These are phyloP conservation scores for Eutrigla gurnardus DNA, from an alignment of 2,797 vertebrate genomes.

Conservation along the genomic window DNA sequence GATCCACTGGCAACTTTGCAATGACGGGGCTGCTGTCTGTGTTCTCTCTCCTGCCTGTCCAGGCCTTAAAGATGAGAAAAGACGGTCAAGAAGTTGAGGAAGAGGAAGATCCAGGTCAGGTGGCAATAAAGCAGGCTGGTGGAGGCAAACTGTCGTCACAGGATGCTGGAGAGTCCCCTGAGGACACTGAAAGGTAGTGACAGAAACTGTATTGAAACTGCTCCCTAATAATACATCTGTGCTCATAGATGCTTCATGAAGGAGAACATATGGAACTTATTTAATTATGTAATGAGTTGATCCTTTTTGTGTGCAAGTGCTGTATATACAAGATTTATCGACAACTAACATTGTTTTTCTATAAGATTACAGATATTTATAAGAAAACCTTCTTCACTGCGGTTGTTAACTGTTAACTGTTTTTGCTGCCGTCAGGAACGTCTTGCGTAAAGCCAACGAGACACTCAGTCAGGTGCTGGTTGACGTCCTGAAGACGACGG, in stretches of 20 bases:
- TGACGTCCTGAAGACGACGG: constrained; percentile 93
- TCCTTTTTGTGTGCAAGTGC: not conserved
- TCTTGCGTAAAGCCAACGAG: constrained; percentile 86
- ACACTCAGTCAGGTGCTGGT: constrained; percentile 90
- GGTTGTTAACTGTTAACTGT: not conserved
- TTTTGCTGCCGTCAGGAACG: constrained; percentile 73
- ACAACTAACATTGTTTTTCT: not conserved
- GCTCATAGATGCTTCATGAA: not conserved
- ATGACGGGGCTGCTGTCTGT: constrained; percentile 94
- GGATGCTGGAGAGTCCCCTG: constrained; percentile 67
- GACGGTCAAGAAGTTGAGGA: constrained; percentile 40
- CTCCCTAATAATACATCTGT: not conserved
- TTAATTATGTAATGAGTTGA: not conserved
- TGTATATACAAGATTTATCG: not conserved
- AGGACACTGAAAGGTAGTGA: constrained; percentile 88
- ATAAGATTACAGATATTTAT: not conserved
- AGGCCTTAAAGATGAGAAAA: constrained; percentile 82
- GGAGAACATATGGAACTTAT: not conserved
- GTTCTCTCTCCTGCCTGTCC: constrained; percentile 90
- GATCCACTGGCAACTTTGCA: constrained; percentile 30
- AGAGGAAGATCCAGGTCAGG: constrained; percentile 58
- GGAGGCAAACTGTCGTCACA: constrained; percentile 51
- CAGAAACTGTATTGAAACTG: not conserved
- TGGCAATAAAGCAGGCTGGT: constrained; percentile 50
- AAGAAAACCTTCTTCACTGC: not conserved